Evolutionary conservation across 2,888 invertebrate species (phyloP), one percentile per base, ranked within the genome.

Genomic region (Hirtodrosophila cameraria): DNA sequence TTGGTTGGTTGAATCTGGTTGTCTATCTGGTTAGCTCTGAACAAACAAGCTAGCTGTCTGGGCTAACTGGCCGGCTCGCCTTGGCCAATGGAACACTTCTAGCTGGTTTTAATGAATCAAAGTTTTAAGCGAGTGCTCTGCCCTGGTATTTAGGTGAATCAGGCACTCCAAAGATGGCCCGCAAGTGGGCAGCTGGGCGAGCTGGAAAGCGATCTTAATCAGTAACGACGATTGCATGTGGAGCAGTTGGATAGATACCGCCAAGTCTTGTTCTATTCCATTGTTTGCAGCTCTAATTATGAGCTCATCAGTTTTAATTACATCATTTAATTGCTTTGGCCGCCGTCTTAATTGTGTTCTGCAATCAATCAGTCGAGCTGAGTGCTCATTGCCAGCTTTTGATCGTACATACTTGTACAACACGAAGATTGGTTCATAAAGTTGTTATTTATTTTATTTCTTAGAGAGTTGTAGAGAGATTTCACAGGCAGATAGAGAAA

Each of bases 61-160:
- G 11, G 16, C 16, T 36, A 23, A 16, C 15, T n/a, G 7, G 13
- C 57, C 25, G 30, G 69, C 53, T 78, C 33, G 80, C 79, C 79
- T 82, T 75, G 79, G 35, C 52, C 50, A 41, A n/a, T 42, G 6
- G 13, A 5, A 35, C n/a, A 9, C 20, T 52, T 2, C 18, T 7
- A 9, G 43, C 28, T 41, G 12, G 33, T 16, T 49, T 42, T 52
- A 52, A 60, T 65, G 69, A 69, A 69, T 64, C 69, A 69, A 64
- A 30, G 64, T 23, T 45, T 18, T 12, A 30, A 58, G 31, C 43
- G 60, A 52, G 50, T 73, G 68, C 55, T 67, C 41, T 45, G 5
- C 52, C 41, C 36, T 46, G 71, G 81, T 73, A 81, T 84, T 84
- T 73, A 48, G 78, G 85, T 84, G 84, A 72, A 41, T 39, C 43